Base-by-base conservation (phyloP, 2,113 vertebrate genomes). In the Neolamprologus sp. region DNA sequence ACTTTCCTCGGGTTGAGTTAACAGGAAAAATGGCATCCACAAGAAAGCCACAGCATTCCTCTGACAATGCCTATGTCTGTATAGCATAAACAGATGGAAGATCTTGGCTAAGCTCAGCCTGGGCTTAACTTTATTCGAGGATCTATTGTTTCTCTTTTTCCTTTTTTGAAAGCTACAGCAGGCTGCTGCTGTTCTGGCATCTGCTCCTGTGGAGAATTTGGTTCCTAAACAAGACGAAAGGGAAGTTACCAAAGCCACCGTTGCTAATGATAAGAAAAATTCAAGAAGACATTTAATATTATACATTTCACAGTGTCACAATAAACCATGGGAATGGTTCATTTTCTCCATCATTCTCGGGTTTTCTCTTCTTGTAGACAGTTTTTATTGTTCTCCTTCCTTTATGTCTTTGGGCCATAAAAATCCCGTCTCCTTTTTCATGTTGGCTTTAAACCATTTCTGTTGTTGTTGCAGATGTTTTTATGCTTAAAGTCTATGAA, bases 51-150 rank as follows among this genome's bases (percentile, higher is more conserved):
- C 94, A 95, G 88, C 93, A 95, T 96, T 96, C 93, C 92, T 95
- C 81, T 73, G 58, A 94, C 85, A 91, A 95, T 94, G 94, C 90
- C 85, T 89, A 55, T 85, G 93, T 92, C 87, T 94, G 86, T 93
- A 95, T 93, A 89, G 91, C 88, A 95, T 93, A 93, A 95, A 95
- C 95, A 95, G 94, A 95, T 95, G 93, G 91, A 23, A 81, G 85
- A 35, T 90, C 85, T 91, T 92, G 91, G 92, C 94, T 65, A 21
- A 33, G 82, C 78, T 51, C 75, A 28, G 40, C 63, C 35, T 53
- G 47, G 5, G 87, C 81, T 90, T 71, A 55, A 87, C 85, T 68
- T 71, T 26, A 82, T 87, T 89, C 51, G 12, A 30, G 60, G 47
- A 88, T 93, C 82, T 82, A 87, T 92, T 93, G 86, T 94, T 87